Base-by-base conservation (phyloP, 2,113 vertebrate genomes). In the Montifringilla adamsi region DNA sequence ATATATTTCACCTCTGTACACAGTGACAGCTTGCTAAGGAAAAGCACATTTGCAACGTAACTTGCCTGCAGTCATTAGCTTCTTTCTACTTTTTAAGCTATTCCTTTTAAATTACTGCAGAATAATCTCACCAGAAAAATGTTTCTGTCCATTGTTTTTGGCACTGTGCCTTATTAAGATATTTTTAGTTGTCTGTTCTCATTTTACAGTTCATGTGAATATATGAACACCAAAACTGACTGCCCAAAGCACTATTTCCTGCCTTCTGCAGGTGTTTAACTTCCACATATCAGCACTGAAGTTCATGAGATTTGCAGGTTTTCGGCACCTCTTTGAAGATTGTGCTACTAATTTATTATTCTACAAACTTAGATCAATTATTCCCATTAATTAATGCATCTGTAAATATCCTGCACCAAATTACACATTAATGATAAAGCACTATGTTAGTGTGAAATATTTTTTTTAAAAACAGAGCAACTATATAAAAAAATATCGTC, bases 1-100 rank as follows among this genome's bases (percentile, higher is more conserved):
- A 55, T 97, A 82, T 97, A 96, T 98, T 95, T 97, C 91, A 96
- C 92, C 85, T 79, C 93, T 80, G 60, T 84, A 80, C 43, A 52
- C 41, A 44, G 55, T 94, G 89, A 70, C 93, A 95, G 37, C 53
- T 84, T 97, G 87, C 91, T 94, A 68, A 88, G 87, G 90, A 90
- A 84, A 95, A 96, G 58, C 79, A 93, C 70, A 78, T 94, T 67
- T 92, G 53, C 87, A 74, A 27, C 11, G 6, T 95, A 89, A 89
- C 91, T 94, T 93, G 20, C 89, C 93, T 92, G 52, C 87, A 87
- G 70, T 97, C 63, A 64, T 94, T 97, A 90, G 87, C 90, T 92
- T 58, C 44, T 64, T 92, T 56, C 52, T 96, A 66, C 80, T 76
- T 90, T 73, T 88, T 92, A 73, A 91, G 82, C 89, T 77, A 39